Evolutionary conservation across 1,140 invertebrate genomes (phyloP), one percentile per base, ranked within the genome.

Genomic region (Armadillidium nasatum): DNA sequence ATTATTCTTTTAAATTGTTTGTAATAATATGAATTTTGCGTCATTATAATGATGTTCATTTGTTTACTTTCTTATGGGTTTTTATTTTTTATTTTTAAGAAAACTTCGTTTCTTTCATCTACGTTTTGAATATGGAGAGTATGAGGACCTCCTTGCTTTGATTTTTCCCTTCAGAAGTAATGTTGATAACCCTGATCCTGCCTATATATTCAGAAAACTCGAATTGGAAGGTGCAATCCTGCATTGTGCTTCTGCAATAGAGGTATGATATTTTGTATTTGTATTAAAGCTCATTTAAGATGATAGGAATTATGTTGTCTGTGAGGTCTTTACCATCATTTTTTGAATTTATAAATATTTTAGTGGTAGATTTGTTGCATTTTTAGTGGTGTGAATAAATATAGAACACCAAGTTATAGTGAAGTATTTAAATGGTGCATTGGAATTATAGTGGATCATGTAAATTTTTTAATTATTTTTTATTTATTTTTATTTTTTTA

Each of bases 131-230:
- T 11, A n/a, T 1, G 46, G 44, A 10, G 72, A 77, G 23, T 77
- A 77, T 21, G 13, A 73, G 10, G 54, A 77, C n/a, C 66, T 77
- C n/a, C 33, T 70, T 6, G 76, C 43, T n/a, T 45, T 77, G 15
- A 54, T 77, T 15, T 22, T 44, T 23, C 71, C 44, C 15, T 73
- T 69, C 22, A 45, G 50, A 22, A 66, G 45, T 23, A 66, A 77
- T 43, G n/a, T n/a, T 45, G 60, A 33, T 11, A 77, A 77, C 44
- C 72, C 72, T 13, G 76, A 77, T 23, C 76, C 76, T 23, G 76
- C 76, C 0, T 23, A 46, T 7, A 73, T 77, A 15, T 50, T 77
- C 19, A 46, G 72, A 4, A 73, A 44, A 43, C 50, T 77, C 23
- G 72, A 77, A 21, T 15, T 46, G 60, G 71, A 77, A 23, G 72